phyloP scores from a whole-genome alignment of 1,140 invertebrate genomes.

The Drosophila murphyi region DNA sequence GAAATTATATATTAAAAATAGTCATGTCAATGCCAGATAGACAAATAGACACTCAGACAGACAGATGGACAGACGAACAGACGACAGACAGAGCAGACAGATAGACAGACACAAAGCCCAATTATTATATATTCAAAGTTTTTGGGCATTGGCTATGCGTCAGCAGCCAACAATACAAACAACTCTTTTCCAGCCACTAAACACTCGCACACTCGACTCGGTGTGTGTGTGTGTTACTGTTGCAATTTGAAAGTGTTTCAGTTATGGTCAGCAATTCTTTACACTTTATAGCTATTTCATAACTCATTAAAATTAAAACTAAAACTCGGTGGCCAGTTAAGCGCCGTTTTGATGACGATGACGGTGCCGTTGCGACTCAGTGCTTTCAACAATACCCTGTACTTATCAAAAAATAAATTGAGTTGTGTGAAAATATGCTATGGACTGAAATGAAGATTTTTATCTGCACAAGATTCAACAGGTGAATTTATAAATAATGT shows the following conservation, averaged over 20 bases:
- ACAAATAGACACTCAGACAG: background rate
- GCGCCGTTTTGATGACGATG: slow-evolving; percentile 20
- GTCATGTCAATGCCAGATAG: slow-evolving; percentile 47
- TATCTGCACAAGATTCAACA: no score
- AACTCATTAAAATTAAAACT: slow-evolving; percentile 33
- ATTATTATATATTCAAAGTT: slow-evolving; percentile 25
- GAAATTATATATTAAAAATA: slow-evolving; percentile 41
- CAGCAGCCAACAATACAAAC: slow-evolving; percentile 7
- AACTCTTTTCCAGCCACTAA: slow-evolving; percentile 19
- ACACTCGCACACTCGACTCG: background rate
- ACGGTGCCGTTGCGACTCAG: slow-evolving; percentile 35
- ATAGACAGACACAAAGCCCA: slow-evolving; percentile 6
- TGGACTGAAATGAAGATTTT: no score
- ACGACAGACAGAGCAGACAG: background rate
- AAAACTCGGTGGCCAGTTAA: slow-evolving; percentile 27
- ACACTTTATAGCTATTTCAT: slow-evolving; percentile 44
- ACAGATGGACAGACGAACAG: background rate
- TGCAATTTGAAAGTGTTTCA: slow-evolving; percentile 28
- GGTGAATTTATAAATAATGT: no score
- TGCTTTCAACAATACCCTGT: slow-evolving; percentile 19
- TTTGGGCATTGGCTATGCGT: slow-evolving; percentile 36
- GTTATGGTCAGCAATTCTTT: slow-evolving; percentile 28
- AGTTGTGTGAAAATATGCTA: background rate
- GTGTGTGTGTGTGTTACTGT: slow-evolving; percentile 1
- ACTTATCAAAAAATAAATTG: background rate